phyloP scores from a whole-genome alignment of 1,140 invertebrate genomes.

The Pseudomyrmex flavicornis region DNA sequence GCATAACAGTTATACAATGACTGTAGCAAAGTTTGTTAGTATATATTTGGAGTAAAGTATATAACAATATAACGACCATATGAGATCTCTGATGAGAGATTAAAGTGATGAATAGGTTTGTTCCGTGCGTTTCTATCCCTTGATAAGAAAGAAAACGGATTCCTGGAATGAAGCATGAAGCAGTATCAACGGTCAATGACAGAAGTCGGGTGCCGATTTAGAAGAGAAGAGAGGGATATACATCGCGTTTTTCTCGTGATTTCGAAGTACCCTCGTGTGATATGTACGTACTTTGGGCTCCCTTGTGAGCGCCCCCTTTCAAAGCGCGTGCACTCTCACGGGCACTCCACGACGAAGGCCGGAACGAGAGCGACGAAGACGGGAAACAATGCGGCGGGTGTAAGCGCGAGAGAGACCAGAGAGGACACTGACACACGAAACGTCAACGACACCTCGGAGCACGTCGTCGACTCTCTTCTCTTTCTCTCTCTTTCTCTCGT shows the following conservation, averaged over 20 bases:
- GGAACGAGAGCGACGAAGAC: slow-evolving; percentile 5
- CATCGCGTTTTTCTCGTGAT: neutral
- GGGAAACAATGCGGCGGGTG: slow-evolving; percentile 7
- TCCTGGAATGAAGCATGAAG: no score
- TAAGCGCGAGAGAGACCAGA: slow-evolving; percentile 43
- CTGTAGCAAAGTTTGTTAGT: no score
- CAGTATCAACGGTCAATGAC: no score
- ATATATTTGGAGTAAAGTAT: no score
- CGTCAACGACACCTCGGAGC: slow-evolving; percentile 77
- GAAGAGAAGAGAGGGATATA: no score
- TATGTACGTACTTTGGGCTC: neutral
- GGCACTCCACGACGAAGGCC: slow-evolving; percentile 14
- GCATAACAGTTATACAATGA: no score
- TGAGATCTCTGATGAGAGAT: no score
- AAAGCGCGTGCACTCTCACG: neutral
- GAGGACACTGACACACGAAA: slow-evolving; percentile 79
- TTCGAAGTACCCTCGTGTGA: neutral
- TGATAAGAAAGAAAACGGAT: no score
- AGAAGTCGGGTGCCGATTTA: no score
- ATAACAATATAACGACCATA: no score
- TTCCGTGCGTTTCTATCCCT: no score
- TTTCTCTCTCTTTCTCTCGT: neutral
- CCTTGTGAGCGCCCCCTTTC: slow-evolving; percentile 8
- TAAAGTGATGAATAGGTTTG: no score
- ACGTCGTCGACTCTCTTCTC: slow-evolving; percentile 50